Base-by-base conservation (phyloP, 2,888 invertebrate genomes). In the Galerucella calmariensis region DNA sequence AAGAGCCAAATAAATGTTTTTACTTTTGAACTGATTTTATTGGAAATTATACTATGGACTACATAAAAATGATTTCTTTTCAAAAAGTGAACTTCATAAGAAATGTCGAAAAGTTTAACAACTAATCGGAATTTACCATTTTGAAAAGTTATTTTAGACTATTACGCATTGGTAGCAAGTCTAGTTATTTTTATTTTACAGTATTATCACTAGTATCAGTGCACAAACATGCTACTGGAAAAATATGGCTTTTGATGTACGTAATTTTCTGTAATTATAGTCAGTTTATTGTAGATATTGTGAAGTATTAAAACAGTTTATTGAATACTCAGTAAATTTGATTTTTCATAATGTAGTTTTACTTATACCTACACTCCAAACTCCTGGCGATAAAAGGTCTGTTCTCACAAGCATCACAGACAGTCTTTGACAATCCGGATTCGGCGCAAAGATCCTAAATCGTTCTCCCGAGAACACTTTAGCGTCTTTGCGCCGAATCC, bases 241-340 rank as follows among this genome's bases (percentile, higher is more conserved):
- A 77, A 80, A 76, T 76, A 83, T 81, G 81, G 85, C 86, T 86
- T 86, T 86, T 83, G 84, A 84, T 85, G 85, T 86, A 83, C 82
- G 84, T 85, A 81, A 81, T 78, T 79, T 81, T 75, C 78, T 81
- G 77, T 81, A 81, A 78, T 76, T 77, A 79, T 82, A 82, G 80
- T 74, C 78, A 80, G 77, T 79, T 81, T 79, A 79, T 79, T 81
- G 79, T 82, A 80, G 79, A 80, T 79, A 81, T 79, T 78, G 78
- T 80, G 75, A 79, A 81, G 80, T 81, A 81, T 80, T 80, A 79
- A 81, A 80, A 79, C 80, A 80, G 77, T 83, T 83, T 82, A 83
- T 81, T 82, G 81, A 83, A 81, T 83, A 83, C 80, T 82, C 86
- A 94, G 87, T 93, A 95, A 71, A 94, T 72, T 77, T 77, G 74